Base-by-base conservation (phyloP, 2,888 invertebrate genomes). In the Andricus curvator region DNA sequence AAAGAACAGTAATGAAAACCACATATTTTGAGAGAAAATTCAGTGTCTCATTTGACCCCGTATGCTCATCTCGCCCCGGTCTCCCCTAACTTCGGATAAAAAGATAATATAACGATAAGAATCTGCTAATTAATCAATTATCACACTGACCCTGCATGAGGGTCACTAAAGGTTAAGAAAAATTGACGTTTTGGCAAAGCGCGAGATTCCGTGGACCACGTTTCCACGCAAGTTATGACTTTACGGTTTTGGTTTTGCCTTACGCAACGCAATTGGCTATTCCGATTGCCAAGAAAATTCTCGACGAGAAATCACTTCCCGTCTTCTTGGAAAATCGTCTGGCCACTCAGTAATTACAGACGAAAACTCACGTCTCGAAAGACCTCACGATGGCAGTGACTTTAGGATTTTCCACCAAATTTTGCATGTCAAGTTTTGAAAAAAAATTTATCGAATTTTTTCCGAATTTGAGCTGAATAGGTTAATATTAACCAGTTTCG, bases 251-350 rank as follows among this genome's bases (percentile, higher is more conserved):
- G 64, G 51, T 76, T 62, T 48, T 74, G 74, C 77, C 25, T 85
- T 84, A 83, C 84, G 80, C 84, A 82, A 83, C 77, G 70, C 25
- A 33, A 29, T 67, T 84, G 83, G 81, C 85, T 78, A 85, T 82
- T 81, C 83, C 83, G 84, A 85, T 82, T 88, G 88, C 89, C 88
- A 89, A 89, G 88, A 89, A 88, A 86, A 89, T 85, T 80, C 84
- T 81, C 80, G 84, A 86, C 83, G 82, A 79, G 79, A 85, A 85
- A 86, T 85, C 83, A 87, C 83, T 87, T 88, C 87, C 86, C 84
- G 88, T 84, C 85, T 89, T 89, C 88, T 87, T 65, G 85, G 88
- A 89, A 89, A 88, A 89, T 89, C 85, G 86, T 89, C 88, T 88
- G 84, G 85, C 85, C 80, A 82, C 79, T 66, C 67, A 78, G 81